These are phyloP conservation scores for Ptychadena robeensis DNA, from an alignment of 2,797 vertebrate genomes.

Conservation along the genomic window DNA sequence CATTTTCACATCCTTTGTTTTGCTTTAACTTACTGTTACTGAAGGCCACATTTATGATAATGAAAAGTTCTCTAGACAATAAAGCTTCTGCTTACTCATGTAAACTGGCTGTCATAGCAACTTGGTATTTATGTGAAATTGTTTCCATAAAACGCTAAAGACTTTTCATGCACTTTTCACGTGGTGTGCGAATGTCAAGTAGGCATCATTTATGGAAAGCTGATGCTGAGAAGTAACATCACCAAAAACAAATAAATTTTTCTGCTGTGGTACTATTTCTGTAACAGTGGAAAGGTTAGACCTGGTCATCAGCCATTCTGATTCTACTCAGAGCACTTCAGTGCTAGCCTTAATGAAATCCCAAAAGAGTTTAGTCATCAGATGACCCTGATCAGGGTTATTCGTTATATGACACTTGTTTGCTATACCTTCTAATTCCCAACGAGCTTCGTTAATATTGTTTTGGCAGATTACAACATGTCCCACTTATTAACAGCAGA, in stretches of 20 bases:
- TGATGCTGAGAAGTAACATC: background rate
- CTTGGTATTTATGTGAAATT: background rate
- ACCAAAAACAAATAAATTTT: background rate
- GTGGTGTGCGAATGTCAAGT: background rate
- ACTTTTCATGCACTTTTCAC: background rate
- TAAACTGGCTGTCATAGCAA: background rate
- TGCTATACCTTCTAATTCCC: background rate
- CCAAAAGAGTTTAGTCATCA: background rate
- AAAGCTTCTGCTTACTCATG: background rate
- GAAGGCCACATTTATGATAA: background rate
- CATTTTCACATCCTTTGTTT: background rate
- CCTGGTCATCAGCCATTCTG: background rate
- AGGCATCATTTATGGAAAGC: background rate
- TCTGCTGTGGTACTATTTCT: background rate
- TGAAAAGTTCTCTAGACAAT: background rate
- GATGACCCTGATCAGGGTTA: background rate
- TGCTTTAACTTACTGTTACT: too few species aligned
- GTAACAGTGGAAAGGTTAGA: background rate
- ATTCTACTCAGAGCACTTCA: background rate
- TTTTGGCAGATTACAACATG: background rate
- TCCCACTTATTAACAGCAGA: background rate
- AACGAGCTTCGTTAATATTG: slow-evolving; percentile 2
- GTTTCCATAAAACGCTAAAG: background rate
- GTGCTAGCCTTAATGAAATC: slow-evolving; percentile 1
- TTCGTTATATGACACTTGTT: background rate